Conservation (phyloP, 2,113 vertebrate species). For the Pristiophorus japonicus region DNA sequence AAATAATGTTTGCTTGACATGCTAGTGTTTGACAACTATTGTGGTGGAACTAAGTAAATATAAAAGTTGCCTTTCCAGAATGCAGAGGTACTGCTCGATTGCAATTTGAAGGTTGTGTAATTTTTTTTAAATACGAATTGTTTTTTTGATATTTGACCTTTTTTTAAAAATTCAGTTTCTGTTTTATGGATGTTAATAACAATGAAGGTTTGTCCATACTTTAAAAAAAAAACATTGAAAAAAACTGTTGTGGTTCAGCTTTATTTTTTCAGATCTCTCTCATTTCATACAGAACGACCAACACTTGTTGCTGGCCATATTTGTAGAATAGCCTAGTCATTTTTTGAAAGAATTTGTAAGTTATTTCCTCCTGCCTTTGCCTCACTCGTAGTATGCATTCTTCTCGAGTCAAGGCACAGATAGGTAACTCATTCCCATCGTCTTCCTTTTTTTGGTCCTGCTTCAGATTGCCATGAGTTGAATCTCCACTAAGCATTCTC, state of each 20-base stretch:
- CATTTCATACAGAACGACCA: neutral
- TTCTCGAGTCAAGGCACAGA: neutral
- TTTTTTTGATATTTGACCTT: neutral
- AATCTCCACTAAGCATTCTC: neutral
- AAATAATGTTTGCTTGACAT: neutral
- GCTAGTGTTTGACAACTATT: neutral
- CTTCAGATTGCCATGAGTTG: neutral
- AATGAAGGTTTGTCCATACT: neutral
- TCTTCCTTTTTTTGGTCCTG: neutral
- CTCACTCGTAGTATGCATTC: neutral
- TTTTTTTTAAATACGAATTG: neutral
- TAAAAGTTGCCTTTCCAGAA: neutral
- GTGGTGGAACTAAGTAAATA: neutral
- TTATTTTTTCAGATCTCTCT: neutral
- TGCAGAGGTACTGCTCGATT: neutral
- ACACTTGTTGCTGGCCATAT: neutral
- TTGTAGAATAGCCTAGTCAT: neutral
- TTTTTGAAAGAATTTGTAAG: neutral
- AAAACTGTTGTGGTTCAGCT: neutral
- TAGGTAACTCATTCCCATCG: neutral
- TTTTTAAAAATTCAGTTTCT: neutral
- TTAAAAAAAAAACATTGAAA: neutral
- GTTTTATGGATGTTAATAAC: neutral
- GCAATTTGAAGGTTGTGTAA: neutral
- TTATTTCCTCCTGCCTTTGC: neutral